Percentiles rank a stretch among this genome's conserved stretches.
phyloP scores from a whole-genome alignment of 2,888 invertebrate species.

The Drosophila phalerata region DNA sequence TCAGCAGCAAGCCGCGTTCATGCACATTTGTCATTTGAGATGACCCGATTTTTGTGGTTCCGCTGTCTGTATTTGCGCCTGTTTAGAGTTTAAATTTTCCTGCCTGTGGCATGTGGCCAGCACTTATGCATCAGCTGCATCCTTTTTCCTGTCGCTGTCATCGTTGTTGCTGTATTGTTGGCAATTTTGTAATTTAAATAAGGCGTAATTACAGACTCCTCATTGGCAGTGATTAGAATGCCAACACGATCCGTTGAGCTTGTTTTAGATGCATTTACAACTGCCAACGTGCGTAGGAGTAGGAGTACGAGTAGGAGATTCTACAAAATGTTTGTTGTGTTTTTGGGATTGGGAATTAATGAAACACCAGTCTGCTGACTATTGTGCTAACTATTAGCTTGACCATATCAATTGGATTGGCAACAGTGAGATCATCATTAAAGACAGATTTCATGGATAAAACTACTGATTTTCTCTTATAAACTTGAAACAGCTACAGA shows the following conservation, averaged over 20 bases:
- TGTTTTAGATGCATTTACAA: constrained; percentile 40
- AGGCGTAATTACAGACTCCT: constrained; percentile 73
- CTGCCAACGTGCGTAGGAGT: constrained; percentile 1
- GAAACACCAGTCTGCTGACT: not conserved
- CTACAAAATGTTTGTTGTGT: constrained; percentile 1
- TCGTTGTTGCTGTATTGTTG: constrained; percentile 30
- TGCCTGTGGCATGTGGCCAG: constrained; percentile 44
- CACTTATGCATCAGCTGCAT: constrained; percentile 32
- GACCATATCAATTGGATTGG: not conserved
- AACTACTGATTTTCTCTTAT: too few relatives aligned
- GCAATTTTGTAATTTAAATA: constrained; percentile 77
- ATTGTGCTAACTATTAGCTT: constrained; percentile 5
- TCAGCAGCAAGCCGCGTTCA: constrained; percentile 28
- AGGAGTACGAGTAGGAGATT: not conserved
- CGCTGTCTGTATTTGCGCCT: constrained; percentile 65
- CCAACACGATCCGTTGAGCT: constrained; percentile 57
- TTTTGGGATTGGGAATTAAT: constrained; percentile 4
- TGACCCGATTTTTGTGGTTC: constrained; percentile 77
- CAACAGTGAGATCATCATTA: not conserved
- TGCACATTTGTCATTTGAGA: constrained; percentile 76
- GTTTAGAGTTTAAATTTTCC: constrained; percentile 71
- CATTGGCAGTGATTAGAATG: constrained; percentile 72
- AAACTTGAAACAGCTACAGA: too few relatives aligned
- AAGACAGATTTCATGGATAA: not conserved
- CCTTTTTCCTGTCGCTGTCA: constrained; percentile 5